These are phyloP conservation scores for Sarcophilus harrisii DNA, from an alignment of 2,797 vertebrate genomes.

Conservation along the genomic window DNA sequence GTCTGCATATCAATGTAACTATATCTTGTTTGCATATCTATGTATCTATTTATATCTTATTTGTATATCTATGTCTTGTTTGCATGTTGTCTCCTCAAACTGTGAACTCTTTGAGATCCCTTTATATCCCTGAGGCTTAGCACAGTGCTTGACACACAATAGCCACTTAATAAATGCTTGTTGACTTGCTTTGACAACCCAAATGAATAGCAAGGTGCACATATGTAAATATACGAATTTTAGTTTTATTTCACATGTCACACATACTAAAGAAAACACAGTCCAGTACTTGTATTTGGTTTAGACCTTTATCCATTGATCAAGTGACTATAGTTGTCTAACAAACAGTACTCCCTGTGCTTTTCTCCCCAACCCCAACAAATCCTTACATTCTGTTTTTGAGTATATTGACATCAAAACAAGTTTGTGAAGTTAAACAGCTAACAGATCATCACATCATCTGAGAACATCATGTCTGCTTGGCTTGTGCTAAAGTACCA, in stretches of 20 bases:
- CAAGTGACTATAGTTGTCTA: not conserved
- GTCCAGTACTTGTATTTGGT: not conserved
- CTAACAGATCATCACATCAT: constrained; percentile 41
- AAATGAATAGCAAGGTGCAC: not conserved
- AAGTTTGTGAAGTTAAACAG: constrained; percentile 46
- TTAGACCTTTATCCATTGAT: not conserved
- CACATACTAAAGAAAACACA: not conserved
- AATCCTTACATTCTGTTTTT: constrained; percentile 14
- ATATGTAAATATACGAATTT: not conserved
- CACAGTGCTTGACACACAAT: not conserved
- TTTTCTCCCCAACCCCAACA: not conserved
- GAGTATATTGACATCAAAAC: rapidly evolving
- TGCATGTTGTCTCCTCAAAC: not conserved
- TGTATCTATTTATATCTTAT: no score
- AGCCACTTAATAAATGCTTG: not conserved
- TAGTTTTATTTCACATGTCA: not conserved
- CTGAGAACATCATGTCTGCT: constrained; percentile 30
- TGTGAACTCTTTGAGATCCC: not conserved
- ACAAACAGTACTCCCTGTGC: not conserved
- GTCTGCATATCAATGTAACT: no score
- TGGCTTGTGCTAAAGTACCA: constrained; percentile 31
- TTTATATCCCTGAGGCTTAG: not conserved
- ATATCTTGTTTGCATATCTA: no score
- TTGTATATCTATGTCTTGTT: not conserved
- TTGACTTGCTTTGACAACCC: not conserved